A percentile compares a stretch with the other conserved stretches of the same genome.
These are phyloP conservation scores for Pollimyrus isidori DNA, from an alignment of 2,113 vertebrate species.

Conservation along the genomic window DNA sequence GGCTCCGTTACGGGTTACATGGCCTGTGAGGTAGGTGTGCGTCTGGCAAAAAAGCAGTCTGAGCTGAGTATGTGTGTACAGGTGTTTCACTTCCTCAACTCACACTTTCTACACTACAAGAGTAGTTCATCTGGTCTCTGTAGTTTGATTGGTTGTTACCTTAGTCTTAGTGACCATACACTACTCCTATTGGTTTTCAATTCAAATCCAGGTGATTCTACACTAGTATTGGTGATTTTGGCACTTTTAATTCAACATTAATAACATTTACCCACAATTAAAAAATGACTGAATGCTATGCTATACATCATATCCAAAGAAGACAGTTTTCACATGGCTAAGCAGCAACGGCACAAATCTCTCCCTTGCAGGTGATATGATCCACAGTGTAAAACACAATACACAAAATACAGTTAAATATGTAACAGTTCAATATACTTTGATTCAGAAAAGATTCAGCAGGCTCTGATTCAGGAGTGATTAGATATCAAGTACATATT, in stretches of 20 bases:
- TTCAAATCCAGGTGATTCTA: background rate
- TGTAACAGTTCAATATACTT: background rate
- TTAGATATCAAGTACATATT: background rate
- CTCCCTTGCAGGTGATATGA: background rate
- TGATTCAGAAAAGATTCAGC: background rate
- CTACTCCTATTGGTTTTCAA: background rate
- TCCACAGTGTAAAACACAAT: background rate
- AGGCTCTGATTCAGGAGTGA: background rate
- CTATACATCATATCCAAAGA: background rate
- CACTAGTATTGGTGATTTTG: background rate
- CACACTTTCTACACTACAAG: background rate
- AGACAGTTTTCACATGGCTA: background rate
- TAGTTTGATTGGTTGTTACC: background rate
- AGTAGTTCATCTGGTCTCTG: background rate
- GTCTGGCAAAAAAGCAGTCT: background rate
- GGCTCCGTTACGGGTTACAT: background rate
- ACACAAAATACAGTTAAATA: background rate
- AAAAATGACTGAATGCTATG: background rate
- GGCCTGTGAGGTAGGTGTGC: background rate
- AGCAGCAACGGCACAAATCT: background rate
- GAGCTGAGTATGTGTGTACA: background rate
- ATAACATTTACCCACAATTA: background rate
- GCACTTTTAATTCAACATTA: background rate
- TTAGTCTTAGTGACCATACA: background rate
- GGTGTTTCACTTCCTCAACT: background rate